Base-by-base conservation (phyloP, 2,888 invertebrate species). In the Drosophila meridiana region DNA sequence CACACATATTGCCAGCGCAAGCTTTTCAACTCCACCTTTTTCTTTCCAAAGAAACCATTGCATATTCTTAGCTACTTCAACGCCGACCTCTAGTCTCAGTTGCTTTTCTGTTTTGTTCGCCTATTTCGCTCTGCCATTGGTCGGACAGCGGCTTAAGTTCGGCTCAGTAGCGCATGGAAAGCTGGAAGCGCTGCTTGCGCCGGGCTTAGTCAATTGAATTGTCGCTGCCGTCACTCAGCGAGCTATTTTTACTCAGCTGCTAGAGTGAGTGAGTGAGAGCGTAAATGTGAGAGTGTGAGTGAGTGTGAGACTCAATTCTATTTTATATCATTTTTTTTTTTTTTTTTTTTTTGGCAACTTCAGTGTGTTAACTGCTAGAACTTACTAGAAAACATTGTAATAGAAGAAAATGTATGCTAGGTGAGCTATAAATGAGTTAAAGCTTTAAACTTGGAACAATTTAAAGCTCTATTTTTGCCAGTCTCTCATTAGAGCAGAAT, bases 141-240 rank as follows among this genome's bases (percentile, higher is more conserved):
- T 6, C 28, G 0, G 28, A 28, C 14, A 5, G 26, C 30, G 48
- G 32, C 60, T 60, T 42, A 14, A 26, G 50, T 43, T 36, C 34
- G 47, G 11, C 63, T 62, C 34, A 36, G 14, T 11, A n/a, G 26
- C 9, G 45, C 34, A 9, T n/a, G n/a, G 28, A 30, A 36, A 36
- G 26, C n/a, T 26, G n/a, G 7, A 32, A 62, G 32, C 62, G 32
- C 40, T 64, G 48, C 60, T 36, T 55, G 30, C 26, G 28, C 28
- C 59, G 13, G 48, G 61, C 40, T 64, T 32, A 40, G 61, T 62
- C 65, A 42, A 28, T n/a, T 34, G 14, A 65, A 48, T 62, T 62
- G 34, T 32, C 40, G 28, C 32, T 42, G 40, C 40, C 50, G 48
- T 50, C 40, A 34, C 30, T 60, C 45, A 58, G 34, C 13, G 14